Conservation (phyloP, 1,140 invertebrate species). For the Pseudachorutes palmiensis region DNA sequence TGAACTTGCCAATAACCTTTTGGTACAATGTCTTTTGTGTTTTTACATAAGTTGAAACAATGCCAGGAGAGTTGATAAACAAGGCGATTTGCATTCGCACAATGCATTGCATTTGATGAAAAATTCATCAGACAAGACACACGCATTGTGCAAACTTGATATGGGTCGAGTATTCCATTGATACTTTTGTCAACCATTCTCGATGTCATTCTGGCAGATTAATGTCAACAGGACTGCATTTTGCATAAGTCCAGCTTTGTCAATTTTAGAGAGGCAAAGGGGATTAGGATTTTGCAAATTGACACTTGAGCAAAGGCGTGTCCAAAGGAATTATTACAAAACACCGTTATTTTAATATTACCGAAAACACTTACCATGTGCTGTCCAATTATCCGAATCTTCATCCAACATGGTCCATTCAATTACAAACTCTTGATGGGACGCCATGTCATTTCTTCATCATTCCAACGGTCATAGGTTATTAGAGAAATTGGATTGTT, state of each 20-base stretch:
- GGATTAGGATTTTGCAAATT: too few relatives aligned
- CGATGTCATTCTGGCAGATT: background rate
- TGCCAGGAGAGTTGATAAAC: too few relatives aligned
- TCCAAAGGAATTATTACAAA: too few relatives aligned
- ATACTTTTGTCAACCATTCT: background rate
- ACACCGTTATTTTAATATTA: background rate
- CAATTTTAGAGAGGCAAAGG: too few relatives aligned
- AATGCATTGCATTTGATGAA: background rate
- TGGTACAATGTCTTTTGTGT: background rate
- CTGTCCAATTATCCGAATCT: constrained; percentile 30
- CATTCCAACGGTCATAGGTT: too few relatives aligned
- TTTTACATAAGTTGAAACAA: too few relatives aligned
- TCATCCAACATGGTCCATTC: constrained; percentile 35
- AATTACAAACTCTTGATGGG: constrained; percentile 28
- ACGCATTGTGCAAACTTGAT: background rate
- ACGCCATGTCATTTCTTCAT: constrained; percentile 23
- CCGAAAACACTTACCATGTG: constrained; percentile 25
- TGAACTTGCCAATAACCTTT: background rate
- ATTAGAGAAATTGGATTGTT: too few relatives aligned
- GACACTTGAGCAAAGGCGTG: too few relatives aligned
- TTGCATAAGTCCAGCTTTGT: too few relatives aligned
- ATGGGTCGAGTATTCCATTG: too few relatives aligned
- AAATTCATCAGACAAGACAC: background rate
- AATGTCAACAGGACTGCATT: background rate
- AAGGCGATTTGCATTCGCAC: background rate